These are phyloP conservation scores for Leuctra nigra DNA, from an alignment of 2,888 invertebrate genomes.

Conservation along the genomic window DNA sequence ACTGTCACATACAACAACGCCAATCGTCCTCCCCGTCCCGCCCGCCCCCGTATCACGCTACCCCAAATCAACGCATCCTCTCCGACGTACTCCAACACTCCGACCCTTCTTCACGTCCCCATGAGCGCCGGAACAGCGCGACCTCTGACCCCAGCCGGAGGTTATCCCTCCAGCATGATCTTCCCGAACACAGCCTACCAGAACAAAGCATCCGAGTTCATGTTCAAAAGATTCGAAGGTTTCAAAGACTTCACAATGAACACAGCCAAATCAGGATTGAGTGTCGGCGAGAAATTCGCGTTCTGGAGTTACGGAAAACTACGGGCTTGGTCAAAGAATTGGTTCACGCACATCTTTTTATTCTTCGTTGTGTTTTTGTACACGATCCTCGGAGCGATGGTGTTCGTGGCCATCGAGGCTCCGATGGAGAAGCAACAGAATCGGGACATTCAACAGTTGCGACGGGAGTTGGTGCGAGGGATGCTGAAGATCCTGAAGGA, in stretches of 20 bases:
- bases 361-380: conserved; percentile 69
- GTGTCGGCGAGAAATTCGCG: conserved; percentile 75
- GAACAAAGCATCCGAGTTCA: conserved; percentile 66
- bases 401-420: conserved; percentile 75
- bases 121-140: conserved; percentile 37
- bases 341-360: conserved; percentile 87
- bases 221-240: conserved; percentile 70
- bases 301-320: conserved; percentile 61
- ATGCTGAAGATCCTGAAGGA: conserved; percentile 38
- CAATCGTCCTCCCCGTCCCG: conserved; percentile 9
- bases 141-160: conserved; percentile 39
- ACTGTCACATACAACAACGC: conserved; percentile 9
- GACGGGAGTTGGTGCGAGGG: conserved; percentile 35
- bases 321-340: conserved; percentile 66
- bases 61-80: conserved; percentile 23
- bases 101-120: conserved; percentile 28
- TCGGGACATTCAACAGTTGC: conserved; percentile 20
- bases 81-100: conserved; percentile 30
- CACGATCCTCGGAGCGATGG: conserved; percentile 71
- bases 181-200: conserved; percentile 44
- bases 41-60: conserved; percentile 22
- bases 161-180: conserved; percentile 23
- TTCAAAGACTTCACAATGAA: conserved; percentile 68
- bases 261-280: conserved; percentile 68
- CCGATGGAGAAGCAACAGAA: conserved; percentile 38